Conservation (phyloP, 1,140 invertebrate genomes). For the Orussus abietinus region DNA sequence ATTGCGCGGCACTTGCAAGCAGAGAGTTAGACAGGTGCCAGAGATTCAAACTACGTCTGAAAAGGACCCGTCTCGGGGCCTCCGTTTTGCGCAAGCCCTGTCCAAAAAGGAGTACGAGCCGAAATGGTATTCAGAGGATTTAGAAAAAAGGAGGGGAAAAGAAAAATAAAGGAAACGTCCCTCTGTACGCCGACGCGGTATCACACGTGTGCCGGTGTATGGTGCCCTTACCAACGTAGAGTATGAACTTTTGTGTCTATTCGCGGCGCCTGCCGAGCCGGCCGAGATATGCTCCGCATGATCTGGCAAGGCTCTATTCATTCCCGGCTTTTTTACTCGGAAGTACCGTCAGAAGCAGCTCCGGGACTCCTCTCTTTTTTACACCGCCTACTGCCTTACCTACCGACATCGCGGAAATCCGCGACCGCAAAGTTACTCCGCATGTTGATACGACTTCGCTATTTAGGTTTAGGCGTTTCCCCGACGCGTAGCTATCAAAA, state of each 20-base stretch:
- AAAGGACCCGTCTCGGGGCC: constrained; percentile 8
- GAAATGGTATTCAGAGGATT: constrained; percentile 1
- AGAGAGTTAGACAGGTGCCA: not conserved
- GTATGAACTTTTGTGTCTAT: not conserved
- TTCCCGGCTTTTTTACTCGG: too few relatives aligned
- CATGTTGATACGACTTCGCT: too few relatives aligned
- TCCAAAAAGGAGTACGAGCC: not conserved
- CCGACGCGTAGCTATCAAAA: too few relatives aligned
- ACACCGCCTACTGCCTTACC: too few relatives aligned
- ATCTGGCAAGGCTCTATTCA: not conserved
- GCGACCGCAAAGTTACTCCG: too few relatives aligned
- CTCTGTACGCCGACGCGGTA: not conserved
- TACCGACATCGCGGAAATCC: too few relatives aligned
- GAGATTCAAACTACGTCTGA: constrained; percentile 6
- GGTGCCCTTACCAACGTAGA: not conserved
- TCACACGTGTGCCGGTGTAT: not conserved
- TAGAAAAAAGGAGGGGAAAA: too few relatives aligned
- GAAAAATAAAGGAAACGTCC: too few relatives aligned
- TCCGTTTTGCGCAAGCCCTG: not conserved
- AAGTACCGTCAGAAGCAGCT: too few relatives aligned
- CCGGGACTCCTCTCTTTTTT: too few relatives aligned
- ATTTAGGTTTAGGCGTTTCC: too few relatives aligned
- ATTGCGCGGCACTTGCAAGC: constrained; percentile 25
- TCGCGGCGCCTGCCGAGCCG: not conserved
- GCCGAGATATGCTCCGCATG: not conserved